Base-by-base conservation (phyloP, 2,113 vertebrate species). In the Otocyon megalotis region DNA sequence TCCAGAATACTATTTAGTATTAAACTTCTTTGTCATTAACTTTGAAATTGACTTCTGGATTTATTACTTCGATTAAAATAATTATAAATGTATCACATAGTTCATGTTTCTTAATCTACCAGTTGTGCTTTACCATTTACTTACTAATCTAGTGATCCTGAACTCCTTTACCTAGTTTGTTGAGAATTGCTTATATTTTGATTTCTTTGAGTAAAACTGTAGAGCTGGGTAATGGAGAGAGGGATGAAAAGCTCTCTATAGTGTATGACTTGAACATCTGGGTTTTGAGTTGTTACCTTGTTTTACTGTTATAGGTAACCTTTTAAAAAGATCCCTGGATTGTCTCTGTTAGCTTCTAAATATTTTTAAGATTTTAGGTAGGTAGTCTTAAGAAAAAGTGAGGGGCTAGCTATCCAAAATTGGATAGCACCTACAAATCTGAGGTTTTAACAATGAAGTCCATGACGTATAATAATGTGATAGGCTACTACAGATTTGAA, bases 11-110 rank as follows among this genome's bases (percentile, higher is more conserved):
- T 76, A 62, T 74, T 62, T 83, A 72, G 26, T 28, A 53, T 79
- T n/a, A 19, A 53, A 83, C 3, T 14, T 71, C 32, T 76, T n/a
- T 56, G 26, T 77, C 32, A 54, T 69, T 85, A 58, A 74, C 48
- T 89, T 84, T 72, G 62, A 85, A 94, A 91, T 79, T 79, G 37
- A 69, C 37, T 77, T 76, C 5, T 58, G 15, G 8, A 50, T 48
- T 89, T 95, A 22, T 95, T 93, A 79, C 35, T 86, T 89, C 65
- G 8, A 74, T 85, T 95, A 54, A 94, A 77, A 83, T 72, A 20
- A 43, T 94, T 50, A 53, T 74, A 74, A 94, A 37, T 37, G 8
- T 85, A 54, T 89, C 30, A 67, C 11, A 88, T 69, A 56, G 24
- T 79, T 95, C 26, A 62, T 92, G 15, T 58, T 94, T 67, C 20